Evolutionary conservation across 2,888 invertebrate genomes (phyloP).

Genomic region (Eledone cirrhosa): DNA sequence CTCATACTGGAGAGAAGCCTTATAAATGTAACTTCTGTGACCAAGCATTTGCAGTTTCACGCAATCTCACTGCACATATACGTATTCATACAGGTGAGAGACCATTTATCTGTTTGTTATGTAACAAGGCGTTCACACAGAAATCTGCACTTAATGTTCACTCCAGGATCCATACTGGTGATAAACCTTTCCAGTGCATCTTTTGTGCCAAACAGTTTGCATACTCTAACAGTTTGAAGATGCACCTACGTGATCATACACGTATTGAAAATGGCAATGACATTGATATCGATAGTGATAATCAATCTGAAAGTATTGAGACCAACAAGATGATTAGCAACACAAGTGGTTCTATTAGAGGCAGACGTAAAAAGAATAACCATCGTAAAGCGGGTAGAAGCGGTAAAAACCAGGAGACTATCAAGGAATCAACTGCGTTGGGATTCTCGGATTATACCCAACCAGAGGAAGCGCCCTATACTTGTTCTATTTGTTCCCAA

Average conservation of each 20-base stretch:
- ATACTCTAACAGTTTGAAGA: constrained; percentile 10
- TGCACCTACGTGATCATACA: constrained; percentile 2
- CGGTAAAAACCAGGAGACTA: background rate
- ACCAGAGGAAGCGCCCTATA: background rate
- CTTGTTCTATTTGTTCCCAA: constrained; percentile 4
- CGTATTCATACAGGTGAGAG: constrained; percentile 22
- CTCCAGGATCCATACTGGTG: constrained; percentile 14
- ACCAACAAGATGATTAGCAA: background rate
- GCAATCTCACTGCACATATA: constrained; percentile 17
- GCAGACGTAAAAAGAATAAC: background rate
- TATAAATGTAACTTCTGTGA: constrained; percentile 36
- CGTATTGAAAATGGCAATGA: background rate
- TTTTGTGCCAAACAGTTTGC: constrained; percentile 19
- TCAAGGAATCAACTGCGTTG: background rate
- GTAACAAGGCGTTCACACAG: constrained; percentile 17
- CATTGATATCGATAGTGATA: background rate
- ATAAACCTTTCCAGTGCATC: constrained; percentile 24
- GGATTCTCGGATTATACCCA: constrained; percentile 4
- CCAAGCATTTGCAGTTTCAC: constrained; percentile 29
- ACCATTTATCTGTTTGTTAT: background rate
- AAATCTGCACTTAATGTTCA: constrained; percentile 11
- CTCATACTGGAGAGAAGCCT: constrained; percentile 33
- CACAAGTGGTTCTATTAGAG: background rate
- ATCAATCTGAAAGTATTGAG: background rate
- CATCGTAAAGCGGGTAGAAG: background rate